phyloP scores from a whole-genome alignment of 2,888 invertebrate species.

The Philaethria dido region DNA sequence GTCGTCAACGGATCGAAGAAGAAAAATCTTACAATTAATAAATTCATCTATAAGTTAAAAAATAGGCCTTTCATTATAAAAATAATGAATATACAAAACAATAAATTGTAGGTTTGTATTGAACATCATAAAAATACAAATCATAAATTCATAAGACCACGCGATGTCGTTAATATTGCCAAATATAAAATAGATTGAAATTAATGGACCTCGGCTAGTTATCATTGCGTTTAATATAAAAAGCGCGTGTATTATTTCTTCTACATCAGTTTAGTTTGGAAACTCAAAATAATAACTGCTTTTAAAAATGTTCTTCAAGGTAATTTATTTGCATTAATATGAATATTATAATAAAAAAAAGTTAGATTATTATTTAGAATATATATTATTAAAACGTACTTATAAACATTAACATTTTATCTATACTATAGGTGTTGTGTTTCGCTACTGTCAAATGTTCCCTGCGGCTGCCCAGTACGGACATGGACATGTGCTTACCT shows the following conservation, averaged over 20 bases:
- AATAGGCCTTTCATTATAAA: too few relatives aligned
- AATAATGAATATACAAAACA: too few relatives aligned
- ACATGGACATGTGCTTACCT: slow-evolving; percentile 55
- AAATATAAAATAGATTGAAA: slow-evolving; percentile 38
- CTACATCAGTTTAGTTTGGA: slow-evolving; percentile 46
- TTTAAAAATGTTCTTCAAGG: slow-evolving; percentile 34
- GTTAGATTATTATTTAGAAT: not conserved
- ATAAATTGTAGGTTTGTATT: not conserved
- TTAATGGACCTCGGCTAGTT: slow-evolving; percentile 43
- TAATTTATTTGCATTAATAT: not conserved
- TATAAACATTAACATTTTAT: not conserved
- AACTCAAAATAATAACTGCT: slow-evolving; percentile 28
- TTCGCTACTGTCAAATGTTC: slow-evolving; percentile 36
- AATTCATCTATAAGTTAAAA: too few relatives aligned
- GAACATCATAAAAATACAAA: not conserved
- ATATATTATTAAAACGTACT: not conserved
- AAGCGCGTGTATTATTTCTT: slow-evolving; percentile 43
- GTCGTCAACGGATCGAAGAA: too few relatives aligned
- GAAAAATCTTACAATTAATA: too few relatives aligned
- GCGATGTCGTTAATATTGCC: slow-evolving; percentile 15
- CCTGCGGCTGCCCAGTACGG: slow-evolving; percentile 19
- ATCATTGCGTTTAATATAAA: slow-evolving; percentile 49
- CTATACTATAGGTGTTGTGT: slow-evolving; percentile 46
- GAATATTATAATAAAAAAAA: too few relatives aligned
- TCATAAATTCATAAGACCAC: not conserved